Conservation (phyloP, 2,113 vertebrate species). For the Phyllostomus discolor region DNA sequence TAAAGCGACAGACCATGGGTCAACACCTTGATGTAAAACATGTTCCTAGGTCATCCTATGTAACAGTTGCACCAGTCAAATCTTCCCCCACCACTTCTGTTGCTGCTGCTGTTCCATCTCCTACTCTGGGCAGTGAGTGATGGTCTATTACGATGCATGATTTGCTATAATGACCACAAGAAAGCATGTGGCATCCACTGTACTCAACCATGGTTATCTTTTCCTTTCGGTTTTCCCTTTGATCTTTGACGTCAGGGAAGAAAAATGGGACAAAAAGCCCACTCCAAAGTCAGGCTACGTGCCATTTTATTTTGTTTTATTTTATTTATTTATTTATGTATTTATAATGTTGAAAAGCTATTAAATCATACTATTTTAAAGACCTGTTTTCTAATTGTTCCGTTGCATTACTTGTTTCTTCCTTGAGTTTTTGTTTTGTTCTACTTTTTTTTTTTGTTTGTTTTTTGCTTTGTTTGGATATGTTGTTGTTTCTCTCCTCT, state of each 20-base stretch:
- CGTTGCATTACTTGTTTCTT: slow-evolving; percentile 29
- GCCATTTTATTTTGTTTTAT: neutral
- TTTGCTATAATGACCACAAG: slow-evolving; percentile 80
- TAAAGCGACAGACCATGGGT: slow-evolving; percentile 97
- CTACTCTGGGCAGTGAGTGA: slow-evolving; percentile 99
- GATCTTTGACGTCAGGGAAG: slow-evolving; percentile 59
- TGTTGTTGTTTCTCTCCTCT: neutral
- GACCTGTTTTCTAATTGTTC: slow-evolving; percentile 45
- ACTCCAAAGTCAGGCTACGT: slow-evolving; percentile 22
- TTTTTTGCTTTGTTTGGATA: neutral
- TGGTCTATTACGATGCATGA: slow-evolving; percentile 88
- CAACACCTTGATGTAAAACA: slow-evolving; percentile 98
- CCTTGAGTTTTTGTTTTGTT: slow-evolving; percentile 7
- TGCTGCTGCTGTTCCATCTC: slow-evolving; percentile 89
- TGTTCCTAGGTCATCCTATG: slow-evolving; percentile 97
- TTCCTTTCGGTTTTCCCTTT: slow-evolving; percentile 64
- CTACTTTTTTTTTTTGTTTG: neutral
- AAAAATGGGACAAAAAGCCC: slow-evolving; percentile 65
- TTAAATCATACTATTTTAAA: slow-evolving; percentile 46
- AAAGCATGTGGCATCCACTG: slow-evolving; percentile 76
- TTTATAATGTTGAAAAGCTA: slow-evolving; percentile 42
- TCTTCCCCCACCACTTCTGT: slow-evolving; percentile 93
- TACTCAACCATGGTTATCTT: slow-evolving; percentile 76
- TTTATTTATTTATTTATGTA: neutral
- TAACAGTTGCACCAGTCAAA: slow-evolving; percentile 93